These are phyloP conservation scores for Leucoma salicis DNA, from an alignment of 2,888 invertebrate genomes.

Conservation along the genomic window DNA sequence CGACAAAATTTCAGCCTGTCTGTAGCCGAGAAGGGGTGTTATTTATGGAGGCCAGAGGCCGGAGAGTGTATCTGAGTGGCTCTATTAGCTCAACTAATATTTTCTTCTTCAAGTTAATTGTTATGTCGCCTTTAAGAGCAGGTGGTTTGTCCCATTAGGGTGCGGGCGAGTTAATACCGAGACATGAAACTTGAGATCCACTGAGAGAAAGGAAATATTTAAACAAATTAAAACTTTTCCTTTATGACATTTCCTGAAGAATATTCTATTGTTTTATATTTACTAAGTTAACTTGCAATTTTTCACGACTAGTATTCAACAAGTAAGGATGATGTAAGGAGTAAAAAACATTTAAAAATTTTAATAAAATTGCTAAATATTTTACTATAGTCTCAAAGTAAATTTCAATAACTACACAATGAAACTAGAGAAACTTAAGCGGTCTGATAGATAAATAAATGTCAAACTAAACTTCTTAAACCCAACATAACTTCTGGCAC, in stretches of 20 bases:
- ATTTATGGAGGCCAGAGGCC: constrained; percentile 71
- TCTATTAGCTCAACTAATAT: constrained; percentile 79
- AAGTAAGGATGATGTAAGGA: not conserved
- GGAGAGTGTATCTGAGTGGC: constrained; percentile 72
- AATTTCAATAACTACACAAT: not conserved
- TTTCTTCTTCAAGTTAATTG: constrained; percentile 79
- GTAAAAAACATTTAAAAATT: constrained; percentile 1
- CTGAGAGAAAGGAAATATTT: constrained; percentile 72
- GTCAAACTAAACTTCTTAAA: constrained; percentile 1
- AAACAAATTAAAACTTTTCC: constrained; percentile 80
- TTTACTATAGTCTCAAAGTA: not conserved
- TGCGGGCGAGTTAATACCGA: constrained; percentile 62
- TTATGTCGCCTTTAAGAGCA: constrained; percentile 78
- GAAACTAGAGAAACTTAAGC: not conserved
- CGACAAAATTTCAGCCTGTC: constrained; percentile 68
- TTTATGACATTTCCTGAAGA: constrained; percentile 61
- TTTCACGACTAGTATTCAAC: constrained; percentile 16
- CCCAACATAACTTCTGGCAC: constrained; percentile 23
- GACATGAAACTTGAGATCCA: constrained; percentile 66
- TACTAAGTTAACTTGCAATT: constrained; percentile 54
- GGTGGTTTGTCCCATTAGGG: constrained; percentile 76
- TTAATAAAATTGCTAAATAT: not conserved
- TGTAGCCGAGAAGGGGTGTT: constrained; percentile 66
- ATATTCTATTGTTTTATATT: constrained; percentile 61
- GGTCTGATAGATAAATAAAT: not conserved